Percentiles rank a stretch among this genome's conserved stretches.
Conservation (phyloP, 1,140 invertebrate genomes). For the Calephelis virginiensis region DNA sequence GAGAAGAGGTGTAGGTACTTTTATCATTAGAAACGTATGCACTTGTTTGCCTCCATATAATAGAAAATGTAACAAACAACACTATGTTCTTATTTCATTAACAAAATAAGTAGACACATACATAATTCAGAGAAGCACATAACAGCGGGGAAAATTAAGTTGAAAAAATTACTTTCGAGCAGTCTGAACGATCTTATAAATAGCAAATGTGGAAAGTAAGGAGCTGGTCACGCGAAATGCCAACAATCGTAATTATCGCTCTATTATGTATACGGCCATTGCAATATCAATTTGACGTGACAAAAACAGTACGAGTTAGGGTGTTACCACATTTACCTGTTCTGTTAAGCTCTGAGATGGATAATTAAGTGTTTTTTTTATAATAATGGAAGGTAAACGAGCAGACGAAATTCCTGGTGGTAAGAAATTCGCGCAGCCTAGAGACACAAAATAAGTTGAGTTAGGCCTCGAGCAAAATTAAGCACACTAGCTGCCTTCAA, state of each 20-base stretch:
- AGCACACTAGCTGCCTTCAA: too few relatives aligned
- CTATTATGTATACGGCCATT: slow-evolving; percentile 45
- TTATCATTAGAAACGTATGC: too few relatives aligned
- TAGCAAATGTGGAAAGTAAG: slow-evolving; percentile 53
- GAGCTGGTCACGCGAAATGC: slow-evolving; percentile 48
- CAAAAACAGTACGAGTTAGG: slow-evolving; percentile 1
- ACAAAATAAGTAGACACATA: slow-evolving; percentile 36
- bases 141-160: slow-evolving; percentile 51
- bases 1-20: too few relatives aligned
- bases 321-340: not conserved
- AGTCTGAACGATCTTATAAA: slow-evolving; percentile 43
- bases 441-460: too few relatives aligned
- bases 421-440: too few relatives aligned
- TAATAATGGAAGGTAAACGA: too few relatives aligned
- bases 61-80: too few relatives aligned
- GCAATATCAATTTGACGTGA: slow-evolving; percentile 7
- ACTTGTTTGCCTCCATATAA: too few relatives aligned
- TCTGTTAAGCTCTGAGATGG: too few relatives aligned
- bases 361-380: too few relatives aligned
- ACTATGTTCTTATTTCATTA: not conserved
- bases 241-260: slow-evolving; percentile 37
- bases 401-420: too few relatives aligned
- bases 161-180: slow-evolving; percentile 59
- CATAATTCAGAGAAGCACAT: slow-evolving; percentile 44
- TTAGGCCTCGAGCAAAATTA: too few relatives aligned